Base-by-base conservation (phyloP, 2,113 vertebrate species). In the Coregonus clupeaformis region DNA sequence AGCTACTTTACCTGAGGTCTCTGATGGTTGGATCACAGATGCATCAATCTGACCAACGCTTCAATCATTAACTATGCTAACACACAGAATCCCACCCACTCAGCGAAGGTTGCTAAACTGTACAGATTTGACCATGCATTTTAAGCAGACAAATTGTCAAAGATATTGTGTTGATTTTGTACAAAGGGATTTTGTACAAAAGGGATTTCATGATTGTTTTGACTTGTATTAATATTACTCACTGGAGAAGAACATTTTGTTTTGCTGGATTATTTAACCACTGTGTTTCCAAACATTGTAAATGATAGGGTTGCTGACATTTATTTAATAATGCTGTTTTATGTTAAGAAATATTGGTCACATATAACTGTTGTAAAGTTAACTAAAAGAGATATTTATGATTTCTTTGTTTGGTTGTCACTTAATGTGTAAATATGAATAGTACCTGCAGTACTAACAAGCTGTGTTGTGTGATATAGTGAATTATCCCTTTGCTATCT, bases 211-310 rank as follows among this genome's bases (percentile, higher is more conserved):
- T 91, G 86, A 86, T 76, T 76, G 79, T 90, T 88, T 92, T 86
- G 81, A 89, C 79, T 81, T 90, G 82, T 94, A 93, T 95, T 96
- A 96, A 95, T 91, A 91, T 94, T 93, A 96, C 95, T 97, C 93
- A 96, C 94, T 97, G 96, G 95, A 96, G 91, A 95, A 92, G 90
- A 94, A 92, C 90, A 85, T 93, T 80, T 93, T 94, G 94, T 80
- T 67, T 93, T 94, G 94, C 93, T 95, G 94, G 92, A 95, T 91
- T 95, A 94, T 96, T 96, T 97, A 98, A 98, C 96, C 96, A 97
- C 95, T 97, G 94, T 95, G 77, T 89, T 90, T 90, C 83, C 83
- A 86, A 82, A 80, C 82, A 81, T 84, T 92, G 90, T 91, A 91
- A 89, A 93, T 90, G 85, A 88, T 92, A 90, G 91, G 91, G 89